Evolutionary conservation across 1,140 invertebrate genomes (phyloP).

Genomic region (Drosophila sp.): DNA sequence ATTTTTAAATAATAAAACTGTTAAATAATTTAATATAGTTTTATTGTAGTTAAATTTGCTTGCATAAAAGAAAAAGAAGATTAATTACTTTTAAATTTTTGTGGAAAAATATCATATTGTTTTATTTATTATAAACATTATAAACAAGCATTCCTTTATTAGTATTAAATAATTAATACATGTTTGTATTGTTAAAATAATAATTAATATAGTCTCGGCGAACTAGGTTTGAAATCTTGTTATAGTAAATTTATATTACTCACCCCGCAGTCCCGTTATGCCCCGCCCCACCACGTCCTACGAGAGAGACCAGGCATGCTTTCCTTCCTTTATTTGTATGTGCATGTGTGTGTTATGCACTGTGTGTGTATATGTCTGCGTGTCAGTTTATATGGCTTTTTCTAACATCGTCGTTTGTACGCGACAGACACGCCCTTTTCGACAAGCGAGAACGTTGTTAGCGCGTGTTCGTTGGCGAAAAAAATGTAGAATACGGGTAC

Average conservation of each 20-base stretch:
- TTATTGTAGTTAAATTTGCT: no score
- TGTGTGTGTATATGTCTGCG: constrained; percentile 18
- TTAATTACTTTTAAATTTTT: constrained; percentile 5
- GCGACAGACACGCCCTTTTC: constrained; percentile 49
- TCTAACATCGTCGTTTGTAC: constrained; percentile 32
- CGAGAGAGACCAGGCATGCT: constrained; percentile 35
- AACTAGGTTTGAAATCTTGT: no score
- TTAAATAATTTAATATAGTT: no score
- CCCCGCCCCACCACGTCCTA: constrained; percentile 30
- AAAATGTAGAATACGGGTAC: constrained; percentile 43
- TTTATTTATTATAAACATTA: no score
- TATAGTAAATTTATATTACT: no score
- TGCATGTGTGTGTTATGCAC: constrained; percentile 2
- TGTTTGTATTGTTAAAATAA: no score
- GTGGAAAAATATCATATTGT: no score
- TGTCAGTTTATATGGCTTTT: constrained; percentile 27
- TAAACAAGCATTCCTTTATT: no score
- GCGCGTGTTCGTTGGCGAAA: constrained; percentile 54
- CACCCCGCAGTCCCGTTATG: background rate
- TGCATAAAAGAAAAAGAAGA: no score
- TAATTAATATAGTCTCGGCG: no score
- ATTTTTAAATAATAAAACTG: background rate
- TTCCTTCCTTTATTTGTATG: constrained; percentile 12
- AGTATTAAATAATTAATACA: no score
- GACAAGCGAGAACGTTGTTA: constrained; percentile 27